Evolutionary conservation across 1,140 invertebrate genomes (phyloP).

Genomic region (Bombus breviceps): DNA sequence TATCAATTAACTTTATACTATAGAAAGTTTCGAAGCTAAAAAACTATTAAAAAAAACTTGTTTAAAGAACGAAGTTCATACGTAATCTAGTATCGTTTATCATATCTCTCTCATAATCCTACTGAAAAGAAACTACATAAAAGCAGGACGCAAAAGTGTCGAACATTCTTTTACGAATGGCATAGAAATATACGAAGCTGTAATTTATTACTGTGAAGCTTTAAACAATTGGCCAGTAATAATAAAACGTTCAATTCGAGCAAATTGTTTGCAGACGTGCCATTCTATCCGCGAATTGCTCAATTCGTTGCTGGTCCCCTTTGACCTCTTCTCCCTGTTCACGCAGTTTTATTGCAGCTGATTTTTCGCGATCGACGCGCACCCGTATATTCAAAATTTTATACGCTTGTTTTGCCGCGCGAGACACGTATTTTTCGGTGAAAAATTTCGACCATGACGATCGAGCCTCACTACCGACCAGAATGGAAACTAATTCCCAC

Average conservation of each 20-base stretch:
- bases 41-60: not conserved
- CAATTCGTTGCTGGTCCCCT: slow-evolving; percentile 10
- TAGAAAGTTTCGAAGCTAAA: not conserved
- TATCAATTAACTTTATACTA: not conserved
- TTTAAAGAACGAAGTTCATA: not conserved
- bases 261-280: slow-evolving; percentile 46
- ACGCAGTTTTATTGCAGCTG: slow-evolving; percentile 33
- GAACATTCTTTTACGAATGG: not conserved
- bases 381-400: slow-evolving; percentile 19
- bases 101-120: slow-evolving; percentile 1
- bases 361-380: slow-evolving; percentile 21
- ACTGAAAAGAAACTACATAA: not conserved
- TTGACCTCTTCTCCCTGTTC: not conserved
- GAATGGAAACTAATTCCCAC: slow-evolving; percentile 40
- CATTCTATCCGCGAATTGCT: slow-evolving; percentile 26
- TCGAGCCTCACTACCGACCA: slow-evolving; percentile 6
- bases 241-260: slow-evolving; percentile 41
- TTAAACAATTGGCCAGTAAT: slow-evolving; percentile 24
- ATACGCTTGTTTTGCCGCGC: slow-evolving; percentile 7
- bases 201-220: slow-evolving; percentile 1
- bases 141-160: not conserved
- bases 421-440: slow-evolving; percentile 23
- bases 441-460: slow-evolving; percentile 21
- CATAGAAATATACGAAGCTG: not conserved
- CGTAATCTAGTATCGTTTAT: not conserved